Evolutionary conservation across 2,797 vertebrate genomes (phyloP), one percentile per base, ranked within the genome.

Genomic region (Apogon hyalosoma): DNA sequence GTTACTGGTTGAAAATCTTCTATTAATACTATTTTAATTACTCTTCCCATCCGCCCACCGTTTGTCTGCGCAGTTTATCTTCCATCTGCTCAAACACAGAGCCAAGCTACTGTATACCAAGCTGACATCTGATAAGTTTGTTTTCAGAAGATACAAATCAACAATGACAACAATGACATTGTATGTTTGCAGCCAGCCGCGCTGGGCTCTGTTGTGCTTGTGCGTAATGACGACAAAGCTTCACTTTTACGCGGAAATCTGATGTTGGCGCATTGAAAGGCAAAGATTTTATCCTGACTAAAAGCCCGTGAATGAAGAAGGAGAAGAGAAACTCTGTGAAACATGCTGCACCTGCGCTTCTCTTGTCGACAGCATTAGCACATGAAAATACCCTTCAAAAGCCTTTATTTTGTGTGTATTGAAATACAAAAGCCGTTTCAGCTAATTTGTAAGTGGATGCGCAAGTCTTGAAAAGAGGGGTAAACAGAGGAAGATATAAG

Each of bases 311-410:
- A 36, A 57, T 47, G 40, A 24, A 72, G 61, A 48, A 24, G 47
- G 60, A 67, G 77, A 33, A 73, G 21, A 64, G 65, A 55, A 76
- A 82, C 69, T 73, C 46, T 62, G 76, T 51, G 63, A 67, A 77
- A 75, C 69, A 43, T 4, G 70, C 14, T 83, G 88, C 88, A 91
- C 89, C 88, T 91, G 90, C 85, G 38, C 66, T 40, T 6, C 73
- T 82, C 71, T 54, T 31, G 16, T 49, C 18, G 13, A 11, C 36
- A 0, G 31, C 70, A 88, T 91, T 89, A 83, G 15, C 88, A 86
- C 86, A 84, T 85, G 88, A 86, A 86, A 83, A 79, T 82, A 7
- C 12, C 15, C 66, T 48, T 58, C 62, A 1, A 6, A 62, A 6
- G 65, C 80, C 71, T 84, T 77, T 70, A 75, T 79, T 63, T 47